Percentiles rank a stretch among this genome's conserved stretches.
Conservation (phyloP, 2,113 vertebrate genomes). For the Corythornis cristatus region DNA sequence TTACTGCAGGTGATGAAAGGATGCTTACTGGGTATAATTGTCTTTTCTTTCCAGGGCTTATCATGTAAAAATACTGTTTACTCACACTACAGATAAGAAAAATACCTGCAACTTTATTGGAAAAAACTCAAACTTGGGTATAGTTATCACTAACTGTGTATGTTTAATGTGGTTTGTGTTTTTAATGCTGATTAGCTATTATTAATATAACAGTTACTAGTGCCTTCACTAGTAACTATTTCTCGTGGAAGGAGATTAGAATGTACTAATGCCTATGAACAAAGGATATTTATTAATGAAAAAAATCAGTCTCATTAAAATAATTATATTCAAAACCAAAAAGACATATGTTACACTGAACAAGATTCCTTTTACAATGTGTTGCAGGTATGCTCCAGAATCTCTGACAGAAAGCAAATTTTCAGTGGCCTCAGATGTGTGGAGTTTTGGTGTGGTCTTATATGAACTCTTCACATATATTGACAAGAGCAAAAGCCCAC, state of each 20-base stretch:
- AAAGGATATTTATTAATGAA: background rate
- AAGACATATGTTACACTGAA: background rate
- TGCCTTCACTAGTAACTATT: background rate
- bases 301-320: background rate
- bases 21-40: background rate
- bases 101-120: background rate
- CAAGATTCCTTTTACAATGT: background rate
- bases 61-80: background rate
- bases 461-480: constrained; percentile 97
- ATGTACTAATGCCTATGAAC: background rate
- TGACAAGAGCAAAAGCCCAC: constrained; percentile 94
- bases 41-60: background rate
- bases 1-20: background rate
- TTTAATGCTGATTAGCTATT: background rate
- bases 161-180: background rate
- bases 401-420: constrained; percentile 98
- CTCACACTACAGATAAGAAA: background rate
- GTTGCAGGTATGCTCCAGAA: constrained; percentile 93
- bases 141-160: background rate
- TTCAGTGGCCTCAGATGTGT: constrained; percentile 95
- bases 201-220: background rate
- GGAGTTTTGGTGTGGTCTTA: constrained; percentile 97
- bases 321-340: background rate
- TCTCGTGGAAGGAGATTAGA: background rate
- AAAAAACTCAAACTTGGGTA: background rate